phyloP scores from a whole-genome alignment of 2,113 vertebrate genomes.

The Laterallus jamaicensis region DNA sequence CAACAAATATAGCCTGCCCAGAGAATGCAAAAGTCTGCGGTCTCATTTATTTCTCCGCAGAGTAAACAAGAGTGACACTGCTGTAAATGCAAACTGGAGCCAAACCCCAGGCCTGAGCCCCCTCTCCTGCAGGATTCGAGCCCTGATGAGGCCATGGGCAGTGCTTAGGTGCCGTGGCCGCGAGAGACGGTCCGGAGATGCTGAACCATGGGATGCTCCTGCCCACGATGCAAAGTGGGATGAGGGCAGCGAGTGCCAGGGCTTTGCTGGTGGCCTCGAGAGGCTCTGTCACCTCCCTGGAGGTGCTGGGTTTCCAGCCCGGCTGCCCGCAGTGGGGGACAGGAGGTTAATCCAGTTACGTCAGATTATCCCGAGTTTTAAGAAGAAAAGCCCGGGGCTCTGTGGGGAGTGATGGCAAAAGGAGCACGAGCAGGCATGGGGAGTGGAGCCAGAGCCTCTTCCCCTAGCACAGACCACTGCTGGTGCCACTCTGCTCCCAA shows the following conservation, averaged over 20 bases:
- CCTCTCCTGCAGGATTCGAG: neutral
- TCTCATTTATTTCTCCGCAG: constrained; percentile 58
- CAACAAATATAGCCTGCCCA: constrained; percentile 11
- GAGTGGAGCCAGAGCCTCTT: neutral
- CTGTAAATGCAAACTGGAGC: neutral
- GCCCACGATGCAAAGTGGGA: neutral
- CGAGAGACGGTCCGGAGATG: neutral
- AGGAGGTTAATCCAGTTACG: constrained; percentile 57
- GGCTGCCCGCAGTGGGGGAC: neutral
- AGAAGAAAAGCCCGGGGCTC: neutral
- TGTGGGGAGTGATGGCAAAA: neutral
- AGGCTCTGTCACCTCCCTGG: neutral
- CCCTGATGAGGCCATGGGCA: accelerated
- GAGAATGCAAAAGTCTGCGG: constrained; percentile 1
- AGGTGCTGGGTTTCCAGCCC: neutral
- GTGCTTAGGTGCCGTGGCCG: accelerated
- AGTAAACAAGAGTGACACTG: constrained; percentile 64
- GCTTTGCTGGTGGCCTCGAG: neutral
- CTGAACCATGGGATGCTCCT: neutral
- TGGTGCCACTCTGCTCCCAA: accelerated
- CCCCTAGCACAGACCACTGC: accelerated
- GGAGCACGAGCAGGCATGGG: accelerated
- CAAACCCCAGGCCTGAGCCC: neutral
- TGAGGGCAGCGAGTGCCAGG: accelerated
- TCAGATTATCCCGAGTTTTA: neutral